Evolutionary conservation across 2,888 invertebrate species (phyloP), one percentile per base, ranked within the genome.

Genomic region (Graphium colonna): DNA sequence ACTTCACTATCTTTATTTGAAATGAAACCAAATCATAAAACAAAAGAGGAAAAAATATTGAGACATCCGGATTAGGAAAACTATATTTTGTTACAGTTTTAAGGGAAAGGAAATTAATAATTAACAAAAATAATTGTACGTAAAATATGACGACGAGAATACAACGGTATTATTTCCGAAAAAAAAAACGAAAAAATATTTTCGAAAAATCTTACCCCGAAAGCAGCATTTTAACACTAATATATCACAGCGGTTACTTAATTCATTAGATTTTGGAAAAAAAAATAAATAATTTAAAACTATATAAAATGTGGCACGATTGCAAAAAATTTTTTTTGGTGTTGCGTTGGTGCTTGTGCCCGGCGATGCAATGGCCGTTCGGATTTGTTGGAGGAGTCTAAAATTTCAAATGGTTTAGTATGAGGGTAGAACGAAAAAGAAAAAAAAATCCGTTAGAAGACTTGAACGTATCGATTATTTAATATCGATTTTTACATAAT

Each of bases 181-280:
- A n/a, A n/a, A n/a, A n/a, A n/a, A n/a, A n/a, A n/a, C n/a, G n/a
- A n/a, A n/a, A n/a, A n/a, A n/a, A n/a, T n/a, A n/a, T n/a, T n/a
- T n/a, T n/a, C n/a, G n/a, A n/a, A n/a, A 44, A 55, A 58, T 38
- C 86, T 82, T 69, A 87, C 87, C 86, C 81, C 40, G 79, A 71
- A 58, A 79, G 62, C 63, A 83, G 64, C 85, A 86, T 87, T 62
- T 64, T 77, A n/a, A 58, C 58, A 56, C 58, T 63, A 60, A 60
- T 47, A 63, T 51, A 65, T 61, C 63, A 59, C 67, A 57, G 50
- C 56, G 51, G 60, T 56, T 67, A 74, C 56, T 75, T 60, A 77
- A 77, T 68, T 58, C 46, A 42, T 57, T 60, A 54, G 59, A 58
- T 60, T 65, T 64, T 65, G 62, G 53, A 4, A 59, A 40, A 59